Percentiles rank a stretch among this genome's conserved stretches.
phyloP scores from a whole-genome alignment of 2,888 invertebrate genomes.

The Caenorhabditis sinica region DNA sequence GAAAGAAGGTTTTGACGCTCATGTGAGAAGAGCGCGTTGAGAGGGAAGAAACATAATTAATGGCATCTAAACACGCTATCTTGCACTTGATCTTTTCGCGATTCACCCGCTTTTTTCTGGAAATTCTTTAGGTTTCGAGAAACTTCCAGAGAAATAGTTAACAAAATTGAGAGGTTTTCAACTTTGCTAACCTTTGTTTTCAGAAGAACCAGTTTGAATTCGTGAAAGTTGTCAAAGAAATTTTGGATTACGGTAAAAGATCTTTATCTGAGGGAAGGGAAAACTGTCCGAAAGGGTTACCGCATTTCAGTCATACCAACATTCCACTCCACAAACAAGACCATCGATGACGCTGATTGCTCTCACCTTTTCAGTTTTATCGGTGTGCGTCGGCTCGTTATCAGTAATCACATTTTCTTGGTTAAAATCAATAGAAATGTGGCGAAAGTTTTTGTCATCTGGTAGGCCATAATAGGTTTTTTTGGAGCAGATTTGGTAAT shows the following conservation, averaged over 20 bases:
- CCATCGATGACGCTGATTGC: slow-evolving; percentile 51
- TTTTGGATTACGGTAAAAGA: slow-evolving; percentile 6
- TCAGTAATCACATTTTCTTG: slow-evolving; percentile 37
- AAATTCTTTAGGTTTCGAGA: slow-evolving; percentile 15
- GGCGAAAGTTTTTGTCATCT: slow-evolving; percentile 1
- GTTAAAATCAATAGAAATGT: slow-evolving; percentile 34
- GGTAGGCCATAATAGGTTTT: background rate
- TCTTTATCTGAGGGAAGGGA: background rate
- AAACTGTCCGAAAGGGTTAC: background rate
- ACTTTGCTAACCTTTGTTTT: background rate
- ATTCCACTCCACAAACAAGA: slow-evolving; percentile 50
- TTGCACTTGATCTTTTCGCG: slow-evolving; percentile 39
- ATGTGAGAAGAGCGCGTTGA: background rate
- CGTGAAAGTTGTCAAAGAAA: background rate
- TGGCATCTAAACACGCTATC: slow-evolving; percentile 55
- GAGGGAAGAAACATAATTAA: slow-evolving; percentile 48
- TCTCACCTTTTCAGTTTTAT: slow-evolving; percentile 20
- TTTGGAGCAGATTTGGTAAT: too few relatives aligned
- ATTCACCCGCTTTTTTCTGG: slow-evolving; percentile 14
- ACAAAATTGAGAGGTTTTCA: background rate
- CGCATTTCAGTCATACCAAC: slow-evolving; percentile 30
- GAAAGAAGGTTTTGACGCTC: slow-evolving; percentile 15
- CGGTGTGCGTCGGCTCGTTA: slow-evolving; percentile 21
- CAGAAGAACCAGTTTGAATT: background rate
- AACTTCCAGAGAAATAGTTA: background rate